Evolutionary conservation across 2,888 invertebrate species (phyloP), one percentile per base, ranked within the genome.

Genomic region (Drosophila rubida): DNA sequence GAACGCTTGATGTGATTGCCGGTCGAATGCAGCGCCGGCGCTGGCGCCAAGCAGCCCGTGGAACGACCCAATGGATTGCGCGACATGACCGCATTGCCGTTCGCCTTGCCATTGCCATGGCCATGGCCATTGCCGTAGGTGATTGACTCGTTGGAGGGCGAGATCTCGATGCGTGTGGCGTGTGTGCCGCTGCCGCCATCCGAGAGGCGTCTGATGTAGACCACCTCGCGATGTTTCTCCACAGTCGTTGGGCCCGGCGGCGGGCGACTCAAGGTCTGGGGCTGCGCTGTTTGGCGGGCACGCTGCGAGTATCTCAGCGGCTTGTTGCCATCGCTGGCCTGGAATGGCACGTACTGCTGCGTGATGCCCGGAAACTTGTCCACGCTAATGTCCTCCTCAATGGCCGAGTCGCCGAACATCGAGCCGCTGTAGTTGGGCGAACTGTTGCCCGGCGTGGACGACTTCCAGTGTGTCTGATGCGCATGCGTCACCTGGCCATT

Each of bases 351-450:
- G 39, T 90, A 90, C 75, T 91, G 91, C 4, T 89, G 90, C 4
- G 87, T 77, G 51, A 91, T 89, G 41, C 90, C 91, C 2, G 91
- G 90, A 78, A 91, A 92, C 79, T 92, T 92, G 39, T 91, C 92
- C 37, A 92, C 90, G 65, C 92, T 92, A 41, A 92, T 91, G 53
- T 92, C 92, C 59, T 92, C 92, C 71, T 92, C 92, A 25, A 92
- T 92, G 41, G 92, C 92, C 5, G 92, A 92, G 68, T 92, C 92
- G 13, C 92, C 92, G 51, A 92, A 92, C 70, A 92, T 90, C 16
- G 92, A 92, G 32, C 92, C 92, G 64, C 92, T 92, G 59, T 92
- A 92, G 69, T 92, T 92, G 13, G 92, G 92, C 3, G 92, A 92
- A 49, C 91, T 92, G 27, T 91, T 92, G 19, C 92, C 92, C 2